Evolutionary conservation across 2,888 invertebrate genomes (phyloP).

Genomic region (Agrotis clavis): DNA sequence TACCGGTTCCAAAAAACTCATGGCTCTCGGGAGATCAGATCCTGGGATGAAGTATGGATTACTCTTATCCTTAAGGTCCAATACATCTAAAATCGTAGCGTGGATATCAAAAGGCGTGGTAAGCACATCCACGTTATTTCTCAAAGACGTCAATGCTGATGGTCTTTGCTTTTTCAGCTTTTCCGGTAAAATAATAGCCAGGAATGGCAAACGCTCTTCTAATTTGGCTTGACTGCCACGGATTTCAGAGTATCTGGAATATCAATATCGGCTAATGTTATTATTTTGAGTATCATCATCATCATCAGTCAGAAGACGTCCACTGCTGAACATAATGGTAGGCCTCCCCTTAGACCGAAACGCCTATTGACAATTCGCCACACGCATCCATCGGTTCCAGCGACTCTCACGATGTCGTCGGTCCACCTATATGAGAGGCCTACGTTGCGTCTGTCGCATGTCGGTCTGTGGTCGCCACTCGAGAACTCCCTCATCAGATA

Average conservation of each 20-base stretch:
- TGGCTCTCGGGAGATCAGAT: conserved; percentile 89
- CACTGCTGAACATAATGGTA: too few species aligned
- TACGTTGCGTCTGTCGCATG: too few species aligned
- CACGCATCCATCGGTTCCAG: too few species aligned
- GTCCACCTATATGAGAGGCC: too few species aligned
- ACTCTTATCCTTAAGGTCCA: conserved; percentile 86
- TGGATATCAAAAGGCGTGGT: conserved; percentile 97
- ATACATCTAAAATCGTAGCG: conserved; percentile 92
- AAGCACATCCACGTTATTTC: conserved; percentile 93
- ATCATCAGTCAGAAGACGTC: too few species aligned
- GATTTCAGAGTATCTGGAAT: conserved; percentile 93
- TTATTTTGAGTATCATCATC: neutral
- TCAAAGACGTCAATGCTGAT: conserved; percentile 91
- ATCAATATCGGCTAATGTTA: neutral
- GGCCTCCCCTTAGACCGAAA: too few species aligned
- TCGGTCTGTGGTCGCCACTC: too few species aligned
- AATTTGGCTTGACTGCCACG: conserved; percentile 97
- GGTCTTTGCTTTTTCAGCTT: conserved; percentile 93
- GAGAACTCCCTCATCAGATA: too few species aligned
- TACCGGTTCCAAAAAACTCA: conserved; percentile 92
- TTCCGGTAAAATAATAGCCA: conserved; percentile 94
- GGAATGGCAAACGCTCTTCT: conserved; percentile 97
- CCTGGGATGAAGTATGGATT: conserved; percentile 82
- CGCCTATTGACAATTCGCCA: too few species aligned
- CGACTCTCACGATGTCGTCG: too few species aligned